Base-by-base conservation (phyloP, 92 coral and sea anemone genomes). In the Diadumene lineata region DNA sequence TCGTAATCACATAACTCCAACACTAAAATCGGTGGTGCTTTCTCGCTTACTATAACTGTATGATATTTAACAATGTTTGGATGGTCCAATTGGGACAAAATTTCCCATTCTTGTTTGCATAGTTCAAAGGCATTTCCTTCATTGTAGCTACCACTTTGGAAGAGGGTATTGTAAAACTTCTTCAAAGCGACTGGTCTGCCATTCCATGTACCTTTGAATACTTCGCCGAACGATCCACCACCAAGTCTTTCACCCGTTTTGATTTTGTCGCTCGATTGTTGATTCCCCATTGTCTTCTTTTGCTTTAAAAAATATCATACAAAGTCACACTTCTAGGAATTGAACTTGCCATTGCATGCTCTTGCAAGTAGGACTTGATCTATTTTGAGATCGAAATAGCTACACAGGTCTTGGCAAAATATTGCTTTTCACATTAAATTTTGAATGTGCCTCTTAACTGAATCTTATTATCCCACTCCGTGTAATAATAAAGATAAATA, bases 211-310 rank as follows among this genome's bases (percentile, higher is more conserved):
- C 90, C 93, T 33, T 79, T 83, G 70, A 67, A 91, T 7, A 91
- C 97, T 26, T 91, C 92, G 0, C 88, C 97, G 62, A 68, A 91
- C 27, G 92, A 56, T 11, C 97, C 97, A 11, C 85, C 84, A 6
- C 92, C 97, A 1, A 91, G 81, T 73, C n/a, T 69, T 15, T 84
- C 88, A 9, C 81, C 76, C 4, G 88, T 70, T 66, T 76, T 85
- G 15, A 91, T 78, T 28, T 88, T 86, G 19, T 84, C 90, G 17
- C 28, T 72, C 0, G 92, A 80, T 18, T 79, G 60, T 46, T 78
- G 7, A 69, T 87, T 87, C 7, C 96, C 96, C 96, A 90, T 90
- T 26, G n/a, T 13, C 6, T 38, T 38, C n/a, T n/a, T n/a, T n/a
- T n/a, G n/a, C n/a, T n/a, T n/a, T n/a, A n/a, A n/a, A n/a, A n/a